Evolutionary conservation across 2,888 invertebrate species (phyloP).

Genomic region (Lypha dubia): DNA sequence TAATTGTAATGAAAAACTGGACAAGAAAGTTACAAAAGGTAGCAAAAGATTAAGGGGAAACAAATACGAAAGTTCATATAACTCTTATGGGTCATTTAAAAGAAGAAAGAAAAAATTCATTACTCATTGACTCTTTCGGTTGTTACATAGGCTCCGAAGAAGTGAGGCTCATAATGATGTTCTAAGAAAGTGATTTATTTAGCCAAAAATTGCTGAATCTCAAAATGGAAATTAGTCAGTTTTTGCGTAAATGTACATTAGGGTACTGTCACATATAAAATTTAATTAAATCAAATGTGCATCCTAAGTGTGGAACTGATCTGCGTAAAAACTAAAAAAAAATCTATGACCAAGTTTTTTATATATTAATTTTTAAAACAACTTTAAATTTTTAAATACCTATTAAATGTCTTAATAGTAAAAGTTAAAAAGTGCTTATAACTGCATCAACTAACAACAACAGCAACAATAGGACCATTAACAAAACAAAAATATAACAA

Average conservation of each 20-base stretch:
- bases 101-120: neutral
- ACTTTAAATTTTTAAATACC: constrained; percentile 11
- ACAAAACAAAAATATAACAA: constrained; percentile 58
- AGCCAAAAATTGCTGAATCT: too few relatives aligned
- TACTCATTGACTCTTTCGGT: too few relatives aligned
- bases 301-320: too few relatives aligned
- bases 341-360: too few relatives aligned
- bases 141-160: neutral
- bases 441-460: constrained; percentile 25
- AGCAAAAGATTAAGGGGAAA: neutral
- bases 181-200: too few relatives aligned
- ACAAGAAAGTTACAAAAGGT: constrained; percentile 33
- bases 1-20: constrained; percentile 37
- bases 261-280: too few relatives aligned
- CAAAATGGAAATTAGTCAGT: too few relatives aligned
- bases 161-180: too few relatives aligned
- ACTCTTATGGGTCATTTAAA: neutral
- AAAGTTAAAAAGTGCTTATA: constrained; percentile 72
- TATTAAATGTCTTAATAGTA: constrained; percentile 68
- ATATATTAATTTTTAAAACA: neutral
- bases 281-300: too few relatives aligned
- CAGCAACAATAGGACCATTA: constrained; percentile 36
- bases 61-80: neutral
- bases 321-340: too few relatives aligned
- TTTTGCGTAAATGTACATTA: too few relatives aligned